phyloP scores from a whole-genome alignment of 1,140 invertebrate species.

The Pachypeltis micranthus region DNA sequence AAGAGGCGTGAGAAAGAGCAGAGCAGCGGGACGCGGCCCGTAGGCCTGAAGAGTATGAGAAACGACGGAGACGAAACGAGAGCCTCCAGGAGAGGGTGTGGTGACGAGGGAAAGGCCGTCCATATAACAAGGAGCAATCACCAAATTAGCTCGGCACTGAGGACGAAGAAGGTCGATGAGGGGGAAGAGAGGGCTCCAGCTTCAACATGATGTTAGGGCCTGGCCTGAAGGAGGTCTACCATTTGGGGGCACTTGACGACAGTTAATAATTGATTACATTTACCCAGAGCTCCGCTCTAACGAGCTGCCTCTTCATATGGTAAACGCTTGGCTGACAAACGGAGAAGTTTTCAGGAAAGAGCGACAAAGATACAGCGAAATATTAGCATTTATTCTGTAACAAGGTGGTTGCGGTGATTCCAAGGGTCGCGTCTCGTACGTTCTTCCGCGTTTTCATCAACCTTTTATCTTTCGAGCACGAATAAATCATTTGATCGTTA shows the following conservation, averaged over 20 bases:
- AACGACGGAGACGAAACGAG: too few relatives aligned
- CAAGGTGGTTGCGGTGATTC: background rate
- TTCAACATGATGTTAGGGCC: too few relatives aligned
- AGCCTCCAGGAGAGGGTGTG: too few relatives aligned
- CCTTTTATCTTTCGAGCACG: background rate
- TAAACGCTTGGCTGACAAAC: background rate
- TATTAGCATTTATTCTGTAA: slow-evolving; percentile 10
- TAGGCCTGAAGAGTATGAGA: too few relatives aligned
- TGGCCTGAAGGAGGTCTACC: background rate
- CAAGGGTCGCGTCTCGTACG: background rate
- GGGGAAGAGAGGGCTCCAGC: too few relatives aligned
- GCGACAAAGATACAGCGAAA: too few relatives aligned
- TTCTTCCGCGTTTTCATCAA: background rate
- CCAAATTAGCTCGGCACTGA: slow-evolving; percentile 1
- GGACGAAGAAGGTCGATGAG: background rate
- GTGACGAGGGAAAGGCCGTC: too few relatives aligned
- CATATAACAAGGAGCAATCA: slow-evolving; percentile 5
- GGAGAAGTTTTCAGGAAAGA: too few relatives aligned
- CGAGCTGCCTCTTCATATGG: slow-evolving; percentile 7
- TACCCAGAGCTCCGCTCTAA: background rate
- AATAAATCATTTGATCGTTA: slow-evolving; percentile 6
- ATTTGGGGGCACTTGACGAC: slow-evolving; percentile 3
- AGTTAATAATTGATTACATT: slow-evolving; percentile 10
- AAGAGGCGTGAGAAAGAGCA: too few relatives aligned
- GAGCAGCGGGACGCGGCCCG: too few relatives aligned